These are phyloP conservation scores for Perdita meconis DNA, from an alignment of 2,888 invertebrate species.

Conservation along the genomic window DNA sequence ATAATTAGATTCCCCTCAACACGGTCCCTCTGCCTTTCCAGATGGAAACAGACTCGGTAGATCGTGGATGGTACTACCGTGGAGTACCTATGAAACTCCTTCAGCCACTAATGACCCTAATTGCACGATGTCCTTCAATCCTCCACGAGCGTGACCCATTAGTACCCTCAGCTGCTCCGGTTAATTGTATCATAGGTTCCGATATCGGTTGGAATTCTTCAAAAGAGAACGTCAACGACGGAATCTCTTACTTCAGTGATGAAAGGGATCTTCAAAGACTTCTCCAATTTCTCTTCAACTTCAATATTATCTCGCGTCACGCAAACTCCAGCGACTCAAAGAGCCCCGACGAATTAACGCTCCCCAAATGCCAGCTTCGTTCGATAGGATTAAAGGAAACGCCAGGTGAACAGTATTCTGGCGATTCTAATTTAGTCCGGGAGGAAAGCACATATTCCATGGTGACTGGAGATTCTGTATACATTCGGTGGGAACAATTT, in stretches of 20 bases:
- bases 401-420: slow-evolving; percentile 20
- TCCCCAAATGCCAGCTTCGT: slow-evolving; percentile 2
- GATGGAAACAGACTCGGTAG: slow-evolving; percentile 33
- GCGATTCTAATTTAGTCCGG: slow-evolving; percentile 28
- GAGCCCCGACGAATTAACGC: slow-evolving; percentile 26
- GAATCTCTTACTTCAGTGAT: neutral
- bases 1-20: slow-evolving; percentile 60
- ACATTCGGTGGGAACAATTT: slow-evolving; percentile 13
- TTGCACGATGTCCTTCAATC: slow-evolving; percentile 30
- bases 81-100: slow-evolving; percentile 49
- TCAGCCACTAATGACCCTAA: slow-evolving; percentile 54
- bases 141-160: slow-evolving; percentile 26
- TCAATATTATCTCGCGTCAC: neutral
- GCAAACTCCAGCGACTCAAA: slow-evolving; percentile 13
- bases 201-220: neutral
- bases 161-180: neutral
- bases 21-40: slow-evolving; percentile 32
- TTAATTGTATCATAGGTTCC: slow-evolving; percentile 17
- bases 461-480: neutral
- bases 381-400: slow-evolving; percentile 46
- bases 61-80: slow-evolving; percentile 36
- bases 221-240: neutral
- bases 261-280: neutral
- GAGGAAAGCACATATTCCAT: neutral
- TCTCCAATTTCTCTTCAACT: neutral